Percentiles rank a stretch among this genome's conserved stretches.
These are phyloP conservation scores for Nomada ferruginata DNA, from an alignment of 2,888 invertebrate species.

Conservation along the genomic window DNA sequence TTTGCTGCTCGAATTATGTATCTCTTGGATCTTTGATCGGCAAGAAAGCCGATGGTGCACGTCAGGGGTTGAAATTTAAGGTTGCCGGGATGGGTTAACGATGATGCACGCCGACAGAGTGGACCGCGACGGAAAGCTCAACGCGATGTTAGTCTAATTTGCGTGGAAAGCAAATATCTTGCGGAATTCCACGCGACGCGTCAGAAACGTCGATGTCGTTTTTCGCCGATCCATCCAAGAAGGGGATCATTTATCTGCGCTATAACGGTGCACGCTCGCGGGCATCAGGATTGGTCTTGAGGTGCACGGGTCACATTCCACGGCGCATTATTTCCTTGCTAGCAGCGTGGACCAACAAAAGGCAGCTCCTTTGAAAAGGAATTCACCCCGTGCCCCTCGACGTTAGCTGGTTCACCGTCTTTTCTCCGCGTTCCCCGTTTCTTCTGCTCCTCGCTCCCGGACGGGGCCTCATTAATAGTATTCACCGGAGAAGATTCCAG, in stretches of 20 bases:
- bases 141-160: no score
- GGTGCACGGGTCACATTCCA: constrained; percentile 84
- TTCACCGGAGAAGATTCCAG: constrained; percentile 79
- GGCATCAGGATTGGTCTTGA: constrained; percentile 60
- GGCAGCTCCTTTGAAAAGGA: constrained; percentile 78
- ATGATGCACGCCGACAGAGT: background rate
- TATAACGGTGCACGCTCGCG: constrained; percentile 45
- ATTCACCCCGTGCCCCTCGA: constrained; percentile 50
- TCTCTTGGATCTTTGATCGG: background rate
- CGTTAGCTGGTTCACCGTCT: constrained; percentile 50
- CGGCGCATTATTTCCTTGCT: constrained; percentile 81
- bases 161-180: no score
- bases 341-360: constrained; percentile 80
- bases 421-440: constrained; percentile 66
- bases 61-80: constrained; percentile 10
- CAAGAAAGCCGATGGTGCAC: background rate
- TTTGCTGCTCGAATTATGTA: constrained; percentile 4
- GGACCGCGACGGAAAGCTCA: background rate
- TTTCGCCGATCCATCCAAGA: background rate
- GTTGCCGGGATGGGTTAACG: background rate
- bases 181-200: background rate
- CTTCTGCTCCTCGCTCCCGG: constrained; percentile 67
- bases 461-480: constrained; percentile 81
- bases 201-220: no score
- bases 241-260: constrained; percentile 18